A percentile compares a stretch with the other conserved stretches of the same genome.
Evolutionary conservation across 2,797 vertebrate species (phyloP).

Genomic region (Lycodopsis pacificus): DNA sequence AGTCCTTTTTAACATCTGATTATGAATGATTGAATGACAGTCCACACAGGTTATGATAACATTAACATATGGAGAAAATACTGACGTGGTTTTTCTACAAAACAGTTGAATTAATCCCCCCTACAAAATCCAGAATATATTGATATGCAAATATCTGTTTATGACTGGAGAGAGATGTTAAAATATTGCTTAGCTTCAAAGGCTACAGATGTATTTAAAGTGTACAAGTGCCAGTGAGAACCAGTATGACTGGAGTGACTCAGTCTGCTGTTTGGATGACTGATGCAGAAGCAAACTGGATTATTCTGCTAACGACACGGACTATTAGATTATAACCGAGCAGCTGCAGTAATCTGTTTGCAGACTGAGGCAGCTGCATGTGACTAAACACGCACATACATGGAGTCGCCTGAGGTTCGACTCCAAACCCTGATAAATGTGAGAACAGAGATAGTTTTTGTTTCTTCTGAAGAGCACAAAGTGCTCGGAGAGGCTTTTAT

Average conservation of each 20-base stretch:
- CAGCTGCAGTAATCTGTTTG: conserved; percentile 21
- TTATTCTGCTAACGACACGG: conserved; percentile 11
- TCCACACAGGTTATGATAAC: neutral
- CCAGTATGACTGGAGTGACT: neutral
- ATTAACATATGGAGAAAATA: neutral
- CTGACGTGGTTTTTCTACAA: too few species aligned
- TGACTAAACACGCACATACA: neutral
- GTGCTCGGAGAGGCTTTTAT: neutral
- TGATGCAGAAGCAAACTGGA: conserved; percentile 17
- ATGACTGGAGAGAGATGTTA: neutral
- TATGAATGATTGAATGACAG: neutral
- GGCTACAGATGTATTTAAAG: neutral
- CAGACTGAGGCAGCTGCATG: neutral
- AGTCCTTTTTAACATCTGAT: neutral
- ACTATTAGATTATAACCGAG: conserved; percentile 11
- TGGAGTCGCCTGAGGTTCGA: neutral
- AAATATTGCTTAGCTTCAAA: neutral
- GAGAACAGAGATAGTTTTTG: neutral
- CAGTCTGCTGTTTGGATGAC: neutral
- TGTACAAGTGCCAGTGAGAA: neutral
- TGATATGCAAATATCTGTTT: neutral
- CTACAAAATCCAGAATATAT: neutral
- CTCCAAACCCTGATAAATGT: neutral
- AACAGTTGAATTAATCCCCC: neutral
- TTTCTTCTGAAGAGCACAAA: neutral